Conservation (phyloP, 2,113 vertebrate species). For the Carettochelys insculpta region DNA sequence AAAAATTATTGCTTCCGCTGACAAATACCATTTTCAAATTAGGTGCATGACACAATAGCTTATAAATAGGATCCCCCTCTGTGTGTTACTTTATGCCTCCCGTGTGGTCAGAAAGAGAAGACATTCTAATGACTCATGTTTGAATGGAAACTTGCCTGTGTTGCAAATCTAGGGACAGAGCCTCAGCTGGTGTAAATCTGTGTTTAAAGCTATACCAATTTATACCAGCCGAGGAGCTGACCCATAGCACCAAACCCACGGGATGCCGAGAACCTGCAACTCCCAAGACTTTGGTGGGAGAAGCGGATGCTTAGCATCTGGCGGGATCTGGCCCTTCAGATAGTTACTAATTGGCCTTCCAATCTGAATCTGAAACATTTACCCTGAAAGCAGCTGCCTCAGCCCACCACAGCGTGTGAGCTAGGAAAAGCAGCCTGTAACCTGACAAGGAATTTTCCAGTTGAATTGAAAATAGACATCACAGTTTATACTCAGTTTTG, state of each 20-base stretch:
- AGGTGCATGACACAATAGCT: not conserved
- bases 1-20: constrained; percentile 45
- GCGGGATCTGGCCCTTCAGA: not conserved
- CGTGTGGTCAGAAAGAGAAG: constrained; percentile 20
- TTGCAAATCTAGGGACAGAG: not conserved
- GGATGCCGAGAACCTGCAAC: not conserved
- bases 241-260: fast-evolving
- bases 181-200: fast-evolving
- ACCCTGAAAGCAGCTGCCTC: not conserved
- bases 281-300: fast-evolving
- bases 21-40: constrained; percentile 55
- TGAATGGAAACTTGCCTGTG: constrained; percentile 12
- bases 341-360: not conserved
- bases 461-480: not conserved
- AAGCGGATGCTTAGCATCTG: not conserved
- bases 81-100: not conserved
- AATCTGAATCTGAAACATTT: fast-evolving
- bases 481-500: not conserved
- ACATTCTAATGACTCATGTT: not conserved
- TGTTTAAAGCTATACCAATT: not conserved
- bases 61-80: constrained; percentile 31
- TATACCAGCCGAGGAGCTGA: not conserved
- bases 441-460: not conserved
- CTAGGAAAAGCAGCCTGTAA: not conserved
- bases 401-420: fast-evolving